Percentiles rank a stretch among this genome's conserved stretches.
These are phyloP conservation scores for Xiphophorus birchmanni DNA, from an alignment of 2,797 vertebrate species.

Conservation along the genomic window DNA sequence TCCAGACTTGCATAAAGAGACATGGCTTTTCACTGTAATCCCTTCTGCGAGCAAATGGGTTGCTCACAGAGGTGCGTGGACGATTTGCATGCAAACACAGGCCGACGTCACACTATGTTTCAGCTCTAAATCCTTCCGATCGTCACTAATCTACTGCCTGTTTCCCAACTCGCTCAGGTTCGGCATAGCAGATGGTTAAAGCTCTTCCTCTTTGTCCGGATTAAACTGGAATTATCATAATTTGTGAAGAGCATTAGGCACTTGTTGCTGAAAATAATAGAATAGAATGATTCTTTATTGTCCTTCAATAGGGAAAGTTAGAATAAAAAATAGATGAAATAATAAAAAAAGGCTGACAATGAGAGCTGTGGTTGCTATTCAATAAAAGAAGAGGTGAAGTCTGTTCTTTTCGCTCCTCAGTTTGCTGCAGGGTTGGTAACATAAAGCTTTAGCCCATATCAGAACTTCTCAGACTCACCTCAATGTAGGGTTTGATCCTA, in stretches of 20 bases:
- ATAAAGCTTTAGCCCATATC: neutral
- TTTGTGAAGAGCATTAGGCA: constrained; percentile 36
- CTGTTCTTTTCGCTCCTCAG: constrained; percentile 30
- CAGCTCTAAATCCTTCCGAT: constrained; percentile 68
- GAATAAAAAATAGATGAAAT: neutral
- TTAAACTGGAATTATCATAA: constrained; percentile 62
- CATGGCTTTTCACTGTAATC: constrained; percentile 48
- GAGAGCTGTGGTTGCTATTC: constrained; percentile 35
- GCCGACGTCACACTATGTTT: constrained; percentile 36
- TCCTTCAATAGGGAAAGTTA: neutral
- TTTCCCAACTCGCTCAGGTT: constrained; percentile 41
- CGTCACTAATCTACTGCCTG: constrained; percentile 60
- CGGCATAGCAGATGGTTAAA: constrained; percentile 66
- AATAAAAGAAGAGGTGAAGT: constrained; percentile 41
- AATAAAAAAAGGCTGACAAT: constrained; percentile 19
- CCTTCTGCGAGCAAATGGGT: constrained; percentile 32
- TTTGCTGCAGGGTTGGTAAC: constrained; percentile 30
- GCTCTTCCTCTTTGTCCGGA: constrained; percentile 42
- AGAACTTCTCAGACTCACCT: neutral
- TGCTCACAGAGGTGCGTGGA: constrained; percentile 26
- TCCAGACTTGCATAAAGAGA: constrained; percentile 30
- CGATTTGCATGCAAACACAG: constrained; percentile 58
- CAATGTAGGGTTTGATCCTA: constrained; percentile 11
- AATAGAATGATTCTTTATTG: neutral
- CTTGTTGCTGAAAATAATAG: constrained; percentile 34